Evolutionary conservation across 2,888 invertebrate species (phyloP).

Genomic region (Cheilosia impressa): DNA sequence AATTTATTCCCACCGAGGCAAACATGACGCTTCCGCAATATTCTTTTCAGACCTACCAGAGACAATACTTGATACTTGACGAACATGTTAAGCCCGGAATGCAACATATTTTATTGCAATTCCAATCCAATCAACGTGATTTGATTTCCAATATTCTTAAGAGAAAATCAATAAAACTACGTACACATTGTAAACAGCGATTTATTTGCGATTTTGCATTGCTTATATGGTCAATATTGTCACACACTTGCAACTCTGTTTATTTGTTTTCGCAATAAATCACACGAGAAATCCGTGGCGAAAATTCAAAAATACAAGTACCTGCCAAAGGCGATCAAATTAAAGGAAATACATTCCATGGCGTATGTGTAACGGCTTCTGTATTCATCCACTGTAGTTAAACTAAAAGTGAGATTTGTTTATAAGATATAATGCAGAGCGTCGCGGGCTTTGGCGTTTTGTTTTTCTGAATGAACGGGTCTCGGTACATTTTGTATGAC

Average conservation of each 20-base stretch:
- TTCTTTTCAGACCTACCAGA: too few species aligned
- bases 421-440: too few species aligned
- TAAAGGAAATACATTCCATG: constrained; percentile 22
- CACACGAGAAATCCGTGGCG: neutral
- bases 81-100: too few species aligned
- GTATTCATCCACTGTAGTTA: neutral
- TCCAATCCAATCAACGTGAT: neutral
- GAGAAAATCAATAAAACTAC: constrained; percentile 7
- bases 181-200: neutral
- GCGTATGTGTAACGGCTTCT: neutral
- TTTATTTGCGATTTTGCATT: neutral
- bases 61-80: too few species aligned
- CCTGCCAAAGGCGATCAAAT: neutral
- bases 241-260: neutral
- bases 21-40: too few species aligned
- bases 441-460: too few species aligned
- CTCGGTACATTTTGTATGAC: too few species aligned
- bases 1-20: too few species aligned
- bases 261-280: constrained; percentile 12
- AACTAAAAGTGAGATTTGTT: too few species aligned
- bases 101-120: too few species aligned
- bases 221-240: neutral
- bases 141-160: neutral
- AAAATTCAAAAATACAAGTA: neutral
- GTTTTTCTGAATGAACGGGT: too few species aligned